Base-by-base conservation (phyloP, 2,797 vertebrate species). In the Cichlasoma orientale region DNA sequence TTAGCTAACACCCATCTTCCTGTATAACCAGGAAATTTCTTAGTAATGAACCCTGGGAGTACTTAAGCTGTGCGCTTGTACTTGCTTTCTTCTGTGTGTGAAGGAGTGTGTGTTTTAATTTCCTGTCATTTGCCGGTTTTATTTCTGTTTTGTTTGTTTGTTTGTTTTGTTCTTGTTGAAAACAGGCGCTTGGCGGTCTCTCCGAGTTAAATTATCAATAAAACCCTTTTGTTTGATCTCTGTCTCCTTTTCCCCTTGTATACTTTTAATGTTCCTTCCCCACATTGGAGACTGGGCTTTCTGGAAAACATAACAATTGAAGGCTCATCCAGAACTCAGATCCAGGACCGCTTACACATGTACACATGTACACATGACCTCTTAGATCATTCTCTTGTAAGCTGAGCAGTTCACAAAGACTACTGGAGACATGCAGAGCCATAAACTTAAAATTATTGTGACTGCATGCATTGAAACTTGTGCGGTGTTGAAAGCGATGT, bases 1-100 rank as follows among this genome's bases (percentile, higher is more conserved):
- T 47, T 27, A 12, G 23, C 5, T 25, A 23, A 21, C 59, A 27
- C 38, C 23, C 61, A 19, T 27, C 16, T 47, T 47, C 38, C 38
- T 66, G 59, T 66, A 44, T 27, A 66, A 66, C 59, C 38, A 66
- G 59, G 59, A 66, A 44, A 66, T 66, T 14, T 66, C 59, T 66
- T 27, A 4, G 38, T 66, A 66, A 66, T 66, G 10, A 66, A 27
- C 41, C 16, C 23, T 47, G 38, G 12, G 38, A 47, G 38, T 27
- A 9, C 41, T 47, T 66, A 27, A 66, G 44, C 23, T 66, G 44
- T 47, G 38, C 47, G 23, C 41, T 66, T 66, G 41, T 66, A 44
- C 23, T 66, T 12, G 38, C 38, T 66, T 41, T 41, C 38, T 14
- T 12, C 38, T 41, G 38, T 5, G 38, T 14, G 38, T 44, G 59